Base-by-base conservation (phyloP, 1,140 invertebrate genomes). In the Coenobita brevimanus region DNA sequence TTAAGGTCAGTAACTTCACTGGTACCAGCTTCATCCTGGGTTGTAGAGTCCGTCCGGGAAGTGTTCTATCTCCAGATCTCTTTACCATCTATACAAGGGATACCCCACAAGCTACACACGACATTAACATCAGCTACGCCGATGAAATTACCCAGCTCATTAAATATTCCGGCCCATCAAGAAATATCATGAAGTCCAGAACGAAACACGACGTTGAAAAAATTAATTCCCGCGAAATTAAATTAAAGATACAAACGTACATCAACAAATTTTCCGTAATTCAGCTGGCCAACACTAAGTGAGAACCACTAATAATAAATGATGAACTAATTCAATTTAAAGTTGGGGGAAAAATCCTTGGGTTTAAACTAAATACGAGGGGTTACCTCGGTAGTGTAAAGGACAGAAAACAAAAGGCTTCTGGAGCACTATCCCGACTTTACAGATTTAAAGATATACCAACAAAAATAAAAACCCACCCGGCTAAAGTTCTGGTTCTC, bases 201-300 rank as follows among this genome's bases (percentile, higher is more conserved):
- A 13, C 30, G 4, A 2, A 13, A 73, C 30, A 38, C 24, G 13
- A 73, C 24, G 38, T 36, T 6, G 38, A 73, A 15, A 73, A 36
- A 10, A 13, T 27, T 27, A 73, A 73, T 36, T 2, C 24, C 8
- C 36, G 36, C 36, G 69, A 73, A 33, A 13, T 27, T 4, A 15
- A 30, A 6, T 36, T 30, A 30, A 3, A 38, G 36, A 73, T 24
- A 73, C 17, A 73, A n/a, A n/a, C n/a, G n/a, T n/a, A 73, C 69
- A 73, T 73, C 8, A 73, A 73, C 69, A 73, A 73, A 73, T 73
- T 73, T 36, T 4, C 4, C 2, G 38, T 73, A 36, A 17, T 73
- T 33, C 13, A 15, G 2, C n/a, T 33, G n/a, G 33, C n/a, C 38
- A 27, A 2, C 2, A 15, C 6, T 4, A 67, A 67, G 30, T 8